These are phyloP conservation scores for Volucella inanis DNA, from an alignment of 2,888 invertebrate genomes.

Conservation along the genomic window DNA sequence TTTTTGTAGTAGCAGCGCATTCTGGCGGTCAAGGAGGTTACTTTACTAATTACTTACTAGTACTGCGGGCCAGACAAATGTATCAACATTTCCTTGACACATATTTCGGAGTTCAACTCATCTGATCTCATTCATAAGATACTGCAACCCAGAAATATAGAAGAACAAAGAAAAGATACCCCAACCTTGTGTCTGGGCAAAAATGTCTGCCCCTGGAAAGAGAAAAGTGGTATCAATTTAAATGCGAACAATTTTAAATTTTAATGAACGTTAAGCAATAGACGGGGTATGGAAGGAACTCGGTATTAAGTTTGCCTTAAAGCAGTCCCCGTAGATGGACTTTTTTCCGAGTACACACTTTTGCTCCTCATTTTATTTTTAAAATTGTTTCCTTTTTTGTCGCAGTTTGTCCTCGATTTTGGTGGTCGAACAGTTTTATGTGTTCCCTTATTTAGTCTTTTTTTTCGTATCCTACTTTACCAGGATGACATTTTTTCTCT, in stretches of 20 bases:
- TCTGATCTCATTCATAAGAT: not conserved
- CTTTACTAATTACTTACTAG: too few relatives aligned
- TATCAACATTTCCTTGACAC: too few relatives aligned
- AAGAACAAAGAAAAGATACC: conserved; percentile 4
- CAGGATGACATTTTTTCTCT: conserved; percentile 29
- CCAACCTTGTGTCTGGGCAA: conserved; percentile 3
- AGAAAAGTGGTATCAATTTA: conserved; percentile 27
- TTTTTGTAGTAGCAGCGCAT: too few relatives aligned
- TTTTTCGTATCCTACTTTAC: not conserved
- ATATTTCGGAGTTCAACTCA: not conserved
- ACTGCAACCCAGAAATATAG: not conserved
- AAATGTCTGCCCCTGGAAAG: conserved; percentile 18
- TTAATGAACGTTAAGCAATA: conserved; percentile 32
- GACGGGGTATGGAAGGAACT: not conserved
- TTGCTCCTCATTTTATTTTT: conserved; percentile 15
- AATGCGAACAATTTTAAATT: conserved; percentile 43
- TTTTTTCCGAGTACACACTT: conserved; percentile 10
- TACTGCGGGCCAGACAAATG: too few relatives aligned
- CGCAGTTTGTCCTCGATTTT: conserved; percentile 15
- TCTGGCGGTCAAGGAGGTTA: too few relatives aligned
- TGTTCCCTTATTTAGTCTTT: conserved; percentile 44
- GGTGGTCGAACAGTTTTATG: conserved; percentile 56
- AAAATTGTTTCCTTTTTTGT: conserved; percentile 8
- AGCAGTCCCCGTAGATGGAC: conserved; percentile 24
- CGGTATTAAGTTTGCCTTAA: conserved; percentile 29